These are phyloP conservation scores for Aplodontia rufa DNA, from an alignment of 2,113 vertebrate species.

Conservation along the genomic window DNA sequence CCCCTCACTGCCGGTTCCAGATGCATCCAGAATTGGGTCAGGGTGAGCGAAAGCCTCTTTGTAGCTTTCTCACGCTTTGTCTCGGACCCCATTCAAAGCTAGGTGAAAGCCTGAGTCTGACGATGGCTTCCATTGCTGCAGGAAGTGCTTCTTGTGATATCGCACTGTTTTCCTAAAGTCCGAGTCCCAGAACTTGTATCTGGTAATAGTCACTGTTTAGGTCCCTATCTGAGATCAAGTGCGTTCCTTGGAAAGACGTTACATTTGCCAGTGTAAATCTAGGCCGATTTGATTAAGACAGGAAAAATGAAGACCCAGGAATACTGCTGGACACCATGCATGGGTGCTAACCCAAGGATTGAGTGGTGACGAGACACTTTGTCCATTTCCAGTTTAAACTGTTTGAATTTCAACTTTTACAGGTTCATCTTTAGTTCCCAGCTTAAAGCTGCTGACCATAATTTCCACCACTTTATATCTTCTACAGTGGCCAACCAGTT, in stretches of 20 bases:
- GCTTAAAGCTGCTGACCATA: background rate
- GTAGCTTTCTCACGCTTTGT: constrained; percentile 44
- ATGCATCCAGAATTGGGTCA: constrained; percentile 65
- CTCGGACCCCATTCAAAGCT: constrained; percentile 21
- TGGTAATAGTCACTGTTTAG: background rate
- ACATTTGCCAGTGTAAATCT: background rate
- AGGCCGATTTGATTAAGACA: background rate
- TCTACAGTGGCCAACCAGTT: background rate
- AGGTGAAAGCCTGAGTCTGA: background rate
- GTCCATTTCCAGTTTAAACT: constrained; percentile 11
- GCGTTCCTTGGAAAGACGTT: background rate
- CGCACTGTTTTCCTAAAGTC: background rate
- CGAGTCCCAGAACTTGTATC: background rate
- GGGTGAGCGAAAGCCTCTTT: constrained; percentile 37
- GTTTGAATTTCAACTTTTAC: background rate
- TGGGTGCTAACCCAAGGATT: background rate
- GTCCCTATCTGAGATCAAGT: background rate
- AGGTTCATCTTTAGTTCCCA: background rate
- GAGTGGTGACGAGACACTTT: background rate
- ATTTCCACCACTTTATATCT: background rate
- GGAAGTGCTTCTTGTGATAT: background rate
- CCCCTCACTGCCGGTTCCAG: constrained; percentile 30
- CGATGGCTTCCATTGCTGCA: background rate
- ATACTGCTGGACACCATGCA: background rate
- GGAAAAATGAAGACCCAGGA: background rate